phyloP scores from a whole-genome alignment of 1,140 invertebrate species.

The Orussus abietinus region DNA sequence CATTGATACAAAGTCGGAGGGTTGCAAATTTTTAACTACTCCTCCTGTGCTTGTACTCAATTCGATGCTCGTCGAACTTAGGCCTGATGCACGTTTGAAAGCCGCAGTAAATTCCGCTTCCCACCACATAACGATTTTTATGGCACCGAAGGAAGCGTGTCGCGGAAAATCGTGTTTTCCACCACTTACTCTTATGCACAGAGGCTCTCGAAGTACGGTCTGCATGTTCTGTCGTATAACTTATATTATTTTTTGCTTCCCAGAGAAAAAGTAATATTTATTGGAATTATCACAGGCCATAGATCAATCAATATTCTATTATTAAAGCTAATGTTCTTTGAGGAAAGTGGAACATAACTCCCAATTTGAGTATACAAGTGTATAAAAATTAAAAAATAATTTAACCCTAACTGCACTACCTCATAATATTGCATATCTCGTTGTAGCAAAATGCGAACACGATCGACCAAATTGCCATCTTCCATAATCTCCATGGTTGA shows the following conservation, averaged over 20 bases:
- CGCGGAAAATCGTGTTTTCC: constrained; percentile 74
- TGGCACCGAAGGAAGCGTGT: constrained; percentile 73
- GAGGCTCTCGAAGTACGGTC: constrained; percentile 68
- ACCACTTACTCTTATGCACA: constrained; percentile 69
- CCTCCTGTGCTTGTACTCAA: constrained; percentile 40
- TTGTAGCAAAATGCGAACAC: constrained; percentile 72
- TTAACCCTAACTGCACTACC: too few species aligned
- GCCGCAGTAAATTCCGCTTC: constrained; percentile 66
- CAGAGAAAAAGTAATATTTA: neutral
- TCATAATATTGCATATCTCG: constrained; percentile 77
- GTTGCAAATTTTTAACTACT: constrained; percentile 67
- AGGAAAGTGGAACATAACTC: too few species aligned
- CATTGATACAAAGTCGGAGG: constrained; percentile 65
- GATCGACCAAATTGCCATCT: constrained; percentile 80
- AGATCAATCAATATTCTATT: neutral
- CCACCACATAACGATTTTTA: constrained; percentile 76
- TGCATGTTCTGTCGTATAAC: constrained; percentile 61
- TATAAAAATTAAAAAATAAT: too few species aligned
- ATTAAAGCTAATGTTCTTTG: too few species aligned
- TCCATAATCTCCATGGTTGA: constrained; percentile 73
- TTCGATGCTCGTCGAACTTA: constrained; percentile 29
- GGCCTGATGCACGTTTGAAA: constrained; percentile 54
- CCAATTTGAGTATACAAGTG: too few species aligned
- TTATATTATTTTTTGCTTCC: too few species aligned
- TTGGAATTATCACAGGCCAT: neutral